Evolutionary conservation across 2,888 invertebrate species (phyloP), one percentile per base, ranked within the genome.

Genomic region (Agrenia bidenticulata): DNA sequence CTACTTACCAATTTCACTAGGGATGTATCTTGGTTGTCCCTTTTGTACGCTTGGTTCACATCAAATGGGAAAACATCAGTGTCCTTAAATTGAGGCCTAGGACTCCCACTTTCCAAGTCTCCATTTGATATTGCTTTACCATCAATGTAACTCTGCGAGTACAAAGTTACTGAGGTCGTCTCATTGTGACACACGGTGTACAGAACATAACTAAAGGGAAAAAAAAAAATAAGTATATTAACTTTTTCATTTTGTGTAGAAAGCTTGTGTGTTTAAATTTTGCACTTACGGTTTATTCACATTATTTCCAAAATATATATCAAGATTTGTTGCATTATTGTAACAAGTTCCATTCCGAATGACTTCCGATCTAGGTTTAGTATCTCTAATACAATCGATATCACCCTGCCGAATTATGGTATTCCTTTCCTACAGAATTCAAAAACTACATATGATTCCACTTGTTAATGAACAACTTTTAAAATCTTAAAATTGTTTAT

Each of bases 161-260:
- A 75, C 1, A 68, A 27, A 2, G 74, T 72, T 37, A 67, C 67
- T 1, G 64, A 69, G 2, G 57, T 58, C 7, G 7, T n/a, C 51
- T 73, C 68, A 50, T 74, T 65, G 61, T 73, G 66, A 49, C 76
- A 76, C 4, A 70, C 60, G 5, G 61, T 50, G n/a, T 69, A 68
- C 39, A 66, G 61, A 19, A 57, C 55, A 26, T 53, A 58, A 13
- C 67, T 70, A 53, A n/a, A 32, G 4, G 11, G 32, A 32, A 32
- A 32, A 32, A 7, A 32, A 7, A 32, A 11, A 32, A 32, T 7
- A 32, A 11, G 4, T 32, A 32, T 7, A 32, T 32, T n/a, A n/a
- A n/a, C n/a, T n/a, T n/a, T n/a, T n/a, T n/a, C n/a, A n/a, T n/a
- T n/a, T n/a, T n/a, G n/a, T n/a, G n/a, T n/a, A n/a, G n/a, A n/a